Evolutionary conservation across 2,888 invertebrate genomes (phyloP).

Genomic region (Beris chalybata): DNA sequence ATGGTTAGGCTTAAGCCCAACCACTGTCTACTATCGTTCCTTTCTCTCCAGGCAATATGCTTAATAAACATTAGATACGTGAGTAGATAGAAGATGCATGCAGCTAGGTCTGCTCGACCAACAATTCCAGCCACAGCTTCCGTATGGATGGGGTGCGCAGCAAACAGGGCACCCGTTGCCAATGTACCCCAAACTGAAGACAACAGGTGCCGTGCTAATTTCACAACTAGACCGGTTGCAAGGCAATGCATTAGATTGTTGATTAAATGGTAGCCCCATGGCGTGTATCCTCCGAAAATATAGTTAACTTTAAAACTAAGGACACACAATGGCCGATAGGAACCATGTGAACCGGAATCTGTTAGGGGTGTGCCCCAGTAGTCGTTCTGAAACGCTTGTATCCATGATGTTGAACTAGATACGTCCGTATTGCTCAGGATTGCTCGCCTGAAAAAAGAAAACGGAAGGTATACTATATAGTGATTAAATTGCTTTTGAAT

Average conservation of each 20-base stretch:
- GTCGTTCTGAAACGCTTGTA: slow-evolving; percentile 84
- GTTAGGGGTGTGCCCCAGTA: slow-evolving; percentile 97
- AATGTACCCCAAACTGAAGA: slow-evolving; percentile 70
- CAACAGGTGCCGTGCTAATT: slow-evolving; percentile 71
- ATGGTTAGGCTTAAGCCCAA: slow-evolving; percentile 65
- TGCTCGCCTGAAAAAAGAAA: slow-evolving; percentile 78
- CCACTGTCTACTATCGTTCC: slow-evolving; percentile 58
- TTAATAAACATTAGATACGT: slow-evolving; percentile 84
- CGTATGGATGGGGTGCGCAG: slow-evolving; percentile 93
- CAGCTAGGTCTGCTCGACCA: slow-evolving; percentile 91
- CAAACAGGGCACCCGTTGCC: slow-evolving; percentile 84
- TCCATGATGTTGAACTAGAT: slow-evolving; percentile 79
- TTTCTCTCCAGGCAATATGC: slow-evolving; percentile 70
- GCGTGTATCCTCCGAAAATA: slow-evolving; percentile 74
- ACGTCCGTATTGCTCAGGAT: slow-evolving; percentile 94
- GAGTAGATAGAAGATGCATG: slow-evolving; percentile 86
- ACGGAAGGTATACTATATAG: no score
- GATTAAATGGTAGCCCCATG: slow-evolving; percentile 82
- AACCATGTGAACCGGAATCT: slow-evolving; percentile 94
- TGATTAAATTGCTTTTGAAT: slow-evolving; percentile 12
- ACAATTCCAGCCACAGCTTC: slow-evolving; percentile 96
- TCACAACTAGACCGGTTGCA: slow-evolving; percentile 81
- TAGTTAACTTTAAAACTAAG: slow-evolving; percentile 85
- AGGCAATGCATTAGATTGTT: slow-evolving; percentile 85
- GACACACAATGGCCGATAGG: slow-evolving; percentile 91